Evolutionary conservation across 2,797 vertebrate genomes (phyloP).

Genomic region (Cichlasoma orientale): DNA sequence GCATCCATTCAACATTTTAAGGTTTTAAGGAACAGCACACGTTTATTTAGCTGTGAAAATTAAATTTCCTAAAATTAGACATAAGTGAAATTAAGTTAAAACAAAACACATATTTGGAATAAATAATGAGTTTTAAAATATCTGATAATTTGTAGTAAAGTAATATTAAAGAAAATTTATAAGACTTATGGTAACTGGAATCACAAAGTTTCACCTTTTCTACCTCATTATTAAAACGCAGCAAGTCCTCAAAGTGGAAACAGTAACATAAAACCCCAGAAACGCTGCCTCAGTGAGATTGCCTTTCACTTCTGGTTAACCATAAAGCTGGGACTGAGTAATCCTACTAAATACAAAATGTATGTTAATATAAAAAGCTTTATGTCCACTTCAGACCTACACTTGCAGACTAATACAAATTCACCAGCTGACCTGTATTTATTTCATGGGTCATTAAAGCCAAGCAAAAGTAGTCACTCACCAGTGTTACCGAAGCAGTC

Average conservation of each 20-base stretch:
- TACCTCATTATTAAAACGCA: neutral
- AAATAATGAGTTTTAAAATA: neutral
- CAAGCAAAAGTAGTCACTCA: conserved; percentile 33
- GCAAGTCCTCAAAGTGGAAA: neutral
- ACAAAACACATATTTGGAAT: no score
- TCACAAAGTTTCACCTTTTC: neutral
- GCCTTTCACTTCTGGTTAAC: neutral
- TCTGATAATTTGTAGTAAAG: neutral
- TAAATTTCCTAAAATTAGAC: no score
- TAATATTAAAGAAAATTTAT: neutral
- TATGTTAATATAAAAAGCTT: neutral
- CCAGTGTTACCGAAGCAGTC: conserved; percentile 29
- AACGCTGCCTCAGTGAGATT: neutral
- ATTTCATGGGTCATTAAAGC: neutral
- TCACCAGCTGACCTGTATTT: accelerated
- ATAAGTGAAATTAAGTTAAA: no score
- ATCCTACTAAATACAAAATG: neutral
- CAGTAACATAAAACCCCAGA: neutral
- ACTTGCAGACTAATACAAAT: neutral
- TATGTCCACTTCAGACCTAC: neutral
- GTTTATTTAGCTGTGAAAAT: no score
- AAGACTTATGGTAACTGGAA: neutral
- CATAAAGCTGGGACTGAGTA: neutral
- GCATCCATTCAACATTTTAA: no score
- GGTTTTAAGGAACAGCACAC: no score